Evolutionary conservation across 2,113 vertebrate genomes (phyloP), one percentile per base, ranked within the genome.

Genomic region (Aegotheles bennettii): DNA sequence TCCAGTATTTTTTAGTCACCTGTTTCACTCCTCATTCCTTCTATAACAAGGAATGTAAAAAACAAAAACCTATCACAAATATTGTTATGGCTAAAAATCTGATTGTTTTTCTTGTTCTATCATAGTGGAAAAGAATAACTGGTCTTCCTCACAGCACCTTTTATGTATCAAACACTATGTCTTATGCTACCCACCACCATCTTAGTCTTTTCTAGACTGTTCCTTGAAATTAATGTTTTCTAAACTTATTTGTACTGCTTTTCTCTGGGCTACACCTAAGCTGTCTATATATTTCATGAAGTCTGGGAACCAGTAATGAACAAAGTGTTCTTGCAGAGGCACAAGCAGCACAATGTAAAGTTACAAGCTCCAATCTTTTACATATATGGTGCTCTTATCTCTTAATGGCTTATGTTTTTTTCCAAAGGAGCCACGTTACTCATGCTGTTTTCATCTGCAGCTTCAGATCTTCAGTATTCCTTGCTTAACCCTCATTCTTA

Each of bases 331-430:
- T 67, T 73, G 36, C 23, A 0, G 1, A 84, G 38, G 11, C 26
- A 82, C 16, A 75, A 65, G 31, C 10, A 83, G 33, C 36, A 70
- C 2, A 5, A 31, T 0, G 0, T 10, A 43, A 23, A n/a, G 6
- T 29, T 91, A 38, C 23, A 75, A 86, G 18, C 4, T 50, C 26
- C 16, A 33, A 5, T 15, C 10, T 51, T 71, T 53, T 29, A 12
- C 28, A 38, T 48, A 29, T 38, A 33, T 25, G 17, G 21, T 42
- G 6, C 2, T 65, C 13, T 70, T 86, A 29, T 10, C 3, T 86
- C 23, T 73, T 8, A 86, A 80, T 79, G 13, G 57, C 13, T n/a
- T 73, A 5, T 1, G 2, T 2, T 87, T 63, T 63, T 76, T 80
- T 9, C 42, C 25, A 65, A 10, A 63, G 92, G 9, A 70, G 19